A percentile compares a stretch with the other conserved stretches of the same genome.
These are phyloP conservation scores for Aulostomus chinensis DNA, from an alignment of 2,797 vertebrate genomes.

Conservation along the genomic window DNA sequence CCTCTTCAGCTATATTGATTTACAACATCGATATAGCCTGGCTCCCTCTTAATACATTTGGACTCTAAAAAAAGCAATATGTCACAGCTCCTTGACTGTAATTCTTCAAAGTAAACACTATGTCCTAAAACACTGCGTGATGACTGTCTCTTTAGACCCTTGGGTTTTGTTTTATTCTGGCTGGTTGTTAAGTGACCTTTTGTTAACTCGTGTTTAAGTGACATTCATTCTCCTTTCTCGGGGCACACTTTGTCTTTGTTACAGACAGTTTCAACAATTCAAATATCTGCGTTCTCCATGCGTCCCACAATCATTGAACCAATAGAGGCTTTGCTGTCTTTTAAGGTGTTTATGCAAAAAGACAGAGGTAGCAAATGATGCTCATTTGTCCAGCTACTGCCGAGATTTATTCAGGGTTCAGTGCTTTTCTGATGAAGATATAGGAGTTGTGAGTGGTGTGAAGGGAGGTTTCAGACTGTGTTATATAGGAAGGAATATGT, in stretches of 20 bases:
- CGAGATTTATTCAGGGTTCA: conserved; percentile 51
- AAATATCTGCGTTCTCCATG: conserved; percentile 62
- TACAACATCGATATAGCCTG: conserved; percentile 66
- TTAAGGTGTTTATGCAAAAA: conserved; percentile 58
- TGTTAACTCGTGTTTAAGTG: conserved; percentile 67
- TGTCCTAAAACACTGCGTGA: conserved; percentile 33
- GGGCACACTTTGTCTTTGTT: conserved; percentile 71
- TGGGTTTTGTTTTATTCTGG: conserved; percentile 48
- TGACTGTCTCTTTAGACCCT: conserved; percentile 28
- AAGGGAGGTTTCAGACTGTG: conserved; percentile 26
- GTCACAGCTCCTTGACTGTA: conserved; percentile 64
- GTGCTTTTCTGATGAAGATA: conserved; percentile 65
- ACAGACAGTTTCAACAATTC: conserved; percentile 49
- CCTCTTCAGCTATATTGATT: conserved; percentile 68
- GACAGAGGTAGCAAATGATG: conserved; percentile 59
- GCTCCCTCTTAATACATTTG: conserved; percentile 68
- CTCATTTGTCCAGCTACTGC: conserved; percentile 61
- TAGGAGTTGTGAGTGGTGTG: conserved; percentile 30
- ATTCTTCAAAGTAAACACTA: conserved; percentile 59
- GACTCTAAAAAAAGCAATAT: conserved; percentile 72
- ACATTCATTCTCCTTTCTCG: conserved; percentile 55
- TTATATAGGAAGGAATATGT: conserved; percentile 5
- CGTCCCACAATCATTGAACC: conserved; percentile 55
- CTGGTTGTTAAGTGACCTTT: conserved; percentile 71
- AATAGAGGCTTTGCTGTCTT: conserved; percentile 31